Evolutionary conservation across 2,797 vertebrate species (phyloP).

Genomic region (Lacerta agilis): DNA sequence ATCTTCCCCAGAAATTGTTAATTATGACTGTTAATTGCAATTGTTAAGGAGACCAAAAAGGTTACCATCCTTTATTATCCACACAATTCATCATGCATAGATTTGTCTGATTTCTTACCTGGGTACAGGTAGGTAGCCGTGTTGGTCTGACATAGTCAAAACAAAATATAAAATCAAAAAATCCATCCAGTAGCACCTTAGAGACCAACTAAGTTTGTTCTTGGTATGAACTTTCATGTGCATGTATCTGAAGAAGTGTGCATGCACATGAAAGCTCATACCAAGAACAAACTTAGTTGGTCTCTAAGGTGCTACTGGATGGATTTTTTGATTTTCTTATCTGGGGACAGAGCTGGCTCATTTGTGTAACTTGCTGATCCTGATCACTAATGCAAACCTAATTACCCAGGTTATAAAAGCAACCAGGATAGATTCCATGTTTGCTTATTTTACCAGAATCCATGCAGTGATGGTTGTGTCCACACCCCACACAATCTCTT

Average conservation of each 20-base stretch:
- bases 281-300: too few species aligned
- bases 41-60: background rate
- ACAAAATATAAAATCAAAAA: too few species aligned
- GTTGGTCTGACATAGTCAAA: too few species aligned
- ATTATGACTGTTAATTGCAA: background rate
- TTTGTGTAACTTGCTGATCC: background rate
- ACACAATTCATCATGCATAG: background rate
- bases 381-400: background rate
- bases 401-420: background rate
- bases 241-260: too few species aligned
- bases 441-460: background rate
- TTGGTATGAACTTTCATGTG: too few species aligned
- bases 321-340: background rate
- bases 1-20: background rate
- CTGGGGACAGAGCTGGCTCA: background rate
- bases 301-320: too few species aligned
- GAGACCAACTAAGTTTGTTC: too few species aligned
- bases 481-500: background rate
- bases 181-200: too few species aligned
- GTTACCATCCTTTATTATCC: background rate
- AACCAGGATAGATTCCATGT: background rate
- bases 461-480: background rate
- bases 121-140: background rate
- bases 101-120: background rate
- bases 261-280: too few species aligned